Evolutionary conservation across 1,140 invertebrate species (phyloP), one percentile per base, ranked within the genome.

Genomic region (Lysiphlebus fabarum): DNA sequence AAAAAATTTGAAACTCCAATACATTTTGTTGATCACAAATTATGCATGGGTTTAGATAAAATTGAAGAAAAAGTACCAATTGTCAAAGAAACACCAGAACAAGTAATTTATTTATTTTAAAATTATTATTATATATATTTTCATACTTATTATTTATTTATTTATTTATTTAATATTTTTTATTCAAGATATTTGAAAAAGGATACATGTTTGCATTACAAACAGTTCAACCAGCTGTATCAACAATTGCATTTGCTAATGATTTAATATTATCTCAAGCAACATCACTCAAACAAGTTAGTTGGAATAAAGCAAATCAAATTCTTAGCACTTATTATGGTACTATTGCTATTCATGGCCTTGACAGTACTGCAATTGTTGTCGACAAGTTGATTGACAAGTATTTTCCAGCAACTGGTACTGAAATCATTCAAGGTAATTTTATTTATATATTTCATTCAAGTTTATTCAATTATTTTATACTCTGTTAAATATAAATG

Each of bases 281-380:
- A 0, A 71, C 81, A 5, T 85, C 82, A 0, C 72, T 88, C 4
- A 86, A 85, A 72, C 84, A 87, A 63, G 71, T 84, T 2, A 86
- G 86, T 42, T 88, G 86, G 86, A 82, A 83, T 50, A 88, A 85
- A 66, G 84, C 86, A 5, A 89, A 89, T 71, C 81, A 86, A 58
- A 78, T 89, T 14, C 75, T 89, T 50, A 82, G 82, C 12, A 86
- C 85, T 10, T 82, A 84, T 36, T 87, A 85, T 69, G 87, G 87
- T 4, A 84, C 78, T 62, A 82, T 81, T 57, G 86, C 86, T 1
- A 76, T 87, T 4, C 78, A 82, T 51, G 76, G 85, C 38, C 79
- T 88, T 9, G 87, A 87, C 62, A 81, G 70, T 0, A 85, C 85
- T 33, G 84, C 83, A 36, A 76, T 75, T 2, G 68, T 85, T 44